Base-by-base conservation (phyloP, 2,797 vertebrate species). In the Hemitrygon akajei region DNA sequence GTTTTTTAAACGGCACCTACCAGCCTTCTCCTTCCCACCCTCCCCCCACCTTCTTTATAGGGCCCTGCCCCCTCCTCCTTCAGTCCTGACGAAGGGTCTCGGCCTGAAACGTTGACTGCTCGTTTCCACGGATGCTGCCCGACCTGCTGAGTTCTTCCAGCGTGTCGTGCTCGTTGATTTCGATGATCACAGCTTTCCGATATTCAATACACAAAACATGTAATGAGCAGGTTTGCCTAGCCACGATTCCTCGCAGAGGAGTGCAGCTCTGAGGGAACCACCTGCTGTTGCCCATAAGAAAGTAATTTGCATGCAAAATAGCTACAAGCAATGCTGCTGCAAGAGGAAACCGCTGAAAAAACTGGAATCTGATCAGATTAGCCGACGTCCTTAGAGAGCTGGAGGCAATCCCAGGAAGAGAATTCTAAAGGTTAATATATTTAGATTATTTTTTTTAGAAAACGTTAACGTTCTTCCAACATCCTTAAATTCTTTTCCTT, bases 301-400 rank as follows among this genome's bases (percentile, higher is more conserved):
- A 91, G 66, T 22, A 34, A 91, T 91, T 91, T 7, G 34, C 16
- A n/a, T 69, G 86, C 86, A 66, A 91, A 91, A 91, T 30, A 34
- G 7, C 27, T 69, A 20, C 30, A 5, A 16, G n/a, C 14, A 66
- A 14, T 69, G 86, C 14, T 91, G 60, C n/a, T 66, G 4, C 34
- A 12, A 18, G 60, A 63, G 60, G 84, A 34, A 66, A 27, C 3
- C 56, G 14, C 58, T 66, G 86, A 89, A 34, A 63, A 89, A 16
- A 0, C 58, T 66, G 34, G 34, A 40, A 81, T 30, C 14, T 3
- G 18, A 87, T n/a, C 60, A 6, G 30, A 60, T 63, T n/a, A 89
- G 63, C 11, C 1, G 86, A 12, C 27, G 5, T 89, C 86, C 86
- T 66, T 66, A 20, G 56, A 18, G 30, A 56, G 27, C 47, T 87